Evolutionary conservation across 2,113 vertebrate genomes (phyloP).

Genomic region (Tauraco erythrolophus): DNA sequence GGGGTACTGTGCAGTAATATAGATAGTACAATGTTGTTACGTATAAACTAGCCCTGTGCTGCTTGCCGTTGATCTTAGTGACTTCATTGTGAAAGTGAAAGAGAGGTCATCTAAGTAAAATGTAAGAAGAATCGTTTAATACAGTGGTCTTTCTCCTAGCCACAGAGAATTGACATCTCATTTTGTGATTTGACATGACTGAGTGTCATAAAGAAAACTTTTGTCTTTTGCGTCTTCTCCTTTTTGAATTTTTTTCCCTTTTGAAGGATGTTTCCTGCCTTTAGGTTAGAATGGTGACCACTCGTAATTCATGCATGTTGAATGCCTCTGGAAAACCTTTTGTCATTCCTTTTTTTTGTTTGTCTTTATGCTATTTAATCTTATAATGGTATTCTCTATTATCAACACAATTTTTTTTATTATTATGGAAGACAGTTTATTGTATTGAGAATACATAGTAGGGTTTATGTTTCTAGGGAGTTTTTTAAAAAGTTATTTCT

Average conservation of each 20-base stretch:
- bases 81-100: not conserved
- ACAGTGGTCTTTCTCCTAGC: not conserved
- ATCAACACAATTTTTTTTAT: not conserved
- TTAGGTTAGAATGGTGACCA: not conserved
- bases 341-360: not conserved
- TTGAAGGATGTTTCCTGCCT: not conserved
- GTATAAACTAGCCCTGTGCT: not conserved
- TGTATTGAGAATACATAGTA: not conserved
- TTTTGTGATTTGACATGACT: not conserved
- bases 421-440: not conserved
- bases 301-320: not conserved
- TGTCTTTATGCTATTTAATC: not conserved
- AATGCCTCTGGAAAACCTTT: not conserved
- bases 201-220: not conserved
- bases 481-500: not conserved
- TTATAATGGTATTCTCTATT: not conserved
- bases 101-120: not conserved
- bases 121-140: not conserved
- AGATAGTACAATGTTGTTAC: not conserved
- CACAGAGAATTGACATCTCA: not conserved
- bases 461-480: not conserved
- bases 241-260: not conserved
- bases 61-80: not conserved
- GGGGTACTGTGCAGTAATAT: not conserved
- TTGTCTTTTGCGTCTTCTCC: not conserved